Conservation (phyloP, 35 echinoderm and acorn worm species). For the Nesometra sesokonis region DNA sequence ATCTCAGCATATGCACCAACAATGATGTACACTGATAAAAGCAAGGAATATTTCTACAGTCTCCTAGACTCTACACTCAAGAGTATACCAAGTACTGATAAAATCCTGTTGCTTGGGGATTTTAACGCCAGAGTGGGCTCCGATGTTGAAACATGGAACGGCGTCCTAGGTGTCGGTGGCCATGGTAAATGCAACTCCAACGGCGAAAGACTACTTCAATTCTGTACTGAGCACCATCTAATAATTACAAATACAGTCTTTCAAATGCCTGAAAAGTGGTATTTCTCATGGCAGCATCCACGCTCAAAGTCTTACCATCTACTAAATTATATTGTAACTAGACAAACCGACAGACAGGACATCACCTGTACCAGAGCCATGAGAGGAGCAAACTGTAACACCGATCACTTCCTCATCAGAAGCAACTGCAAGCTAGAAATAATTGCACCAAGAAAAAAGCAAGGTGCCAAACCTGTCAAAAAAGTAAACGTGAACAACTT, state of each 20-base stretch:
- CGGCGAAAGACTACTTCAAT: constrained; percentile 22
- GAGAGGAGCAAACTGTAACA: constrained; percentile 26
- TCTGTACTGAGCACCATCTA: constrained; percentile 34
- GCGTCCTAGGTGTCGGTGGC: constrained; percentile 11
- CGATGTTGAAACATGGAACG: neutral
- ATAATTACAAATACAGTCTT: constrained; percentile 40
- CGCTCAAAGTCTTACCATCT: constrained; percentile 43
- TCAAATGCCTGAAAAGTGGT: constrained; percentile 34
- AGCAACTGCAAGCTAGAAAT: constrained; percentile 15
- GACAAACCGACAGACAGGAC: constrained; percentile 9
- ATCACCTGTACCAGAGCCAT: constrained; percentile 28
- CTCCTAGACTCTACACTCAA: neutral
- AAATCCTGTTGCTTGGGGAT: constrained; percentile 4
- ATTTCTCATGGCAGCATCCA: constrained; percentile 47
- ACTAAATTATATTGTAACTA: constrained; percentile 53
- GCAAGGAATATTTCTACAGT: neutral
- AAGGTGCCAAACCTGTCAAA: neutral
- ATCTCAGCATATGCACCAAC: no score
- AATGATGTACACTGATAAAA: neutral
- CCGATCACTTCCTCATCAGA: constrained; percentile 32
- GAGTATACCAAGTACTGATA: constrained; percentile 1
- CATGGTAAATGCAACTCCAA: constrained; percentile 37
- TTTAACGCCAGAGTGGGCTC: constrained; percentile 18
- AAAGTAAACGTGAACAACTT: neutral
- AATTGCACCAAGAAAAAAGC: neutral